A percentile compares a stretch with the other conserved stretches of the same genome.
Evolutionary conservation across 2,113 vertebrate species (phyloP).

Genomic region (Cricetomys ansorgei): DNA sequence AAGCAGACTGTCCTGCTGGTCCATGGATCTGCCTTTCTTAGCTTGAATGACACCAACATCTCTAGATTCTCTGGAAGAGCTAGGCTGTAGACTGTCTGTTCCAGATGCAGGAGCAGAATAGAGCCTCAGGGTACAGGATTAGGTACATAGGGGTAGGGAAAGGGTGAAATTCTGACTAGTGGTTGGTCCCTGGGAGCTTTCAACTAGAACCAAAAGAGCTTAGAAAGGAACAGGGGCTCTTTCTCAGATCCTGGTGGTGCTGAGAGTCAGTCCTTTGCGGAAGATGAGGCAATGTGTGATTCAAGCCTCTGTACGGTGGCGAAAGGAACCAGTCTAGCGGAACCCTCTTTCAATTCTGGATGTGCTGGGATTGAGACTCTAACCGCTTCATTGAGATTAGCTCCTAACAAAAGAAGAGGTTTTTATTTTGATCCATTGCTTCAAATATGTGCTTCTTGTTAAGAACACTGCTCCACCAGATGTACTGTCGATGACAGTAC

Average conservation of each 20-base stretch:
- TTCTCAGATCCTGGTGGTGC: neutral
- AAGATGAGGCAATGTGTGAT: neutral
- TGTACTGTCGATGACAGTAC: too few relatives aligned
- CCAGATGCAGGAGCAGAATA: neutral
- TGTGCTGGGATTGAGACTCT: neutral
- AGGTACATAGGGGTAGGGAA: too few relatives aligned
- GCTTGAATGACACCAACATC: neutral
- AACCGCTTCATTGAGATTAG: neutral
- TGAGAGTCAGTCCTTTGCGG: neutral
- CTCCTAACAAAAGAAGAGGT: neutral
- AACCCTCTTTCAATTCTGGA: neutral
- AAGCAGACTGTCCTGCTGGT: neutral
- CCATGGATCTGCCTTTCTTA: neutral
- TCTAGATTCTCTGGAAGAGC: neutral
- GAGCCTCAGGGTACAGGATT: neutral
- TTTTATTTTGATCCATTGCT: neutral
- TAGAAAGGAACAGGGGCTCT: neutral
- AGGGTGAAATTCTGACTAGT: neutral
- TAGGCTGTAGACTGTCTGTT: neutral
- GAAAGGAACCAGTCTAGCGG: neutral
- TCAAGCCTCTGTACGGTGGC: neutral
- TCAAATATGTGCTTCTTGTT: neutral
- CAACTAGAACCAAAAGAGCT: neutral
- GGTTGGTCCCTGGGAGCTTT: neutral
- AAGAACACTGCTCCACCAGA: neutral